A percentile compares a stretch with the other conserved stretches of the same genome.
These are phyloP conservation scores for Caenorhabditis angaria DNA, from an alignment of 2,888 invertebrate genomes.

Conservation along the genomic window DNA sequence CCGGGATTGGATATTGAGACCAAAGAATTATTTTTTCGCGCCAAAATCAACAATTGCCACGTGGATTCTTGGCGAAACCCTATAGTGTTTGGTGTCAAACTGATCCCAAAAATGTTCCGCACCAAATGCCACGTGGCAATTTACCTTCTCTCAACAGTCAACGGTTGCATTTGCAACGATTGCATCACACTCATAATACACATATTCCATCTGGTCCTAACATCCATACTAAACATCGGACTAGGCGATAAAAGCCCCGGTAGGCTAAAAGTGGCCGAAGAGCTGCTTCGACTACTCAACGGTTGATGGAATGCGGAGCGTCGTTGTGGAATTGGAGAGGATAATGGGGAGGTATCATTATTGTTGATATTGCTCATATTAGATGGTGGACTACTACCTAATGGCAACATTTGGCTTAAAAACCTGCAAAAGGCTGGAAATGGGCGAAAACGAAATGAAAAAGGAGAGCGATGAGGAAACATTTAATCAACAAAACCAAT, in stretches of 20 bases:
- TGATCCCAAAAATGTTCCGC: too few species aligned
- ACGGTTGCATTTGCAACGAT: conserved; percentile 10
- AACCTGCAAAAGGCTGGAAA: too few species aligned
- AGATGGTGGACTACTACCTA: background rate
- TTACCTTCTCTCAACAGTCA: too few species aligned
- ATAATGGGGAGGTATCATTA: background rate
- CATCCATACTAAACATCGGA: too few species aligned
- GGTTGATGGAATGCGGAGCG: background rate
- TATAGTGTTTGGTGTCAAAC: too few species aligned
- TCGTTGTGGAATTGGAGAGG: background rate
- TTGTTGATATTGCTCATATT: background rate
- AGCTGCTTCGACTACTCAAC: background rate
- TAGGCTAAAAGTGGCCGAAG: too few species aligned
- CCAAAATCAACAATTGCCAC: too few species aligned
- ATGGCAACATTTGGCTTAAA: background rate
- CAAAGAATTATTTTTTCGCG: too few species aligned
- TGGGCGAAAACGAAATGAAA: background rate
- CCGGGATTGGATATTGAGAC: background rate
- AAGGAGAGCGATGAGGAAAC: background rate
- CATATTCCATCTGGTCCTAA: conserved; percentile 13
- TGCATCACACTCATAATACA: conserved; percentile 23
- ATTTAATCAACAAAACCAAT: conserved; percentile 4
- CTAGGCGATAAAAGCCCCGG: too few species aligned
- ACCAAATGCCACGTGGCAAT: too few species aligned
- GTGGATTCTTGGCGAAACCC: too few species aligned